These are phyloP conservation scores for Takifugu ocellatus DNA, from an alignment of 2,797 vertebrate species.

Conservation along the genomic window DNA sequence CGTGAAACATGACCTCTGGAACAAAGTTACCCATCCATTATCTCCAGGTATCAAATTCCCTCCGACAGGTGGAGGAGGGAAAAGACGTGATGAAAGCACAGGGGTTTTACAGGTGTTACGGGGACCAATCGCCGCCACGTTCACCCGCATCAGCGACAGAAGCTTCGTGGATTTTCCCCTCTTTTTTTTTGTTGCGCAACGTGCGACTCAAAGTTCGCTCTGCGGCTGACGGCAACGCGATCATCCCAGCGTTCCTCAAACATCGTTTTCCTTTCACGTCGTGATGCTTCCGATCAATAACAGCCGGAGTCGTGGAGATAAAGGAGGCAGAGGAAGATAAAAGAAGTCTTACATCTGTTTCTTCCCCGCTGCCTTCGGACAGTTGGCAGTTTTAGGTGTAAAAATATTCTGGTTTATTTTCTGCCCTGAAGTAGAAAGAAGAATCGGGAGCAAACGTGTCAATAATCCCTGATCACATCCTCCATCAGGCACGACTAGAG, in stretches of 20 bases:
- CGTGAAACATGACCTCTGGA: constrained; percentile 55
- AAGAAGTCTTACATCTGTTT: constrained; percentile 30
- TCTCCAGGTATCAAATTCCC: constrained; percentile 53
- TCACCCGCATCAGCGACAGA: constrained; percentile 22
- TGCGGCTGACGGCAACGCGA: constrained; percentile 24
- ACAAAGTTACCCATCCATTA: constrained; percentile 63
- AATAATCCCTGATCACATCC: neutral
- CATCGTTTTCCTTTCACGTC: constrained; percentile 21
- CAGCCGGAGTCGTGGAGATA: constrained; percentile 17
- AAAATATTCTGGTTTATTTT: constrained; percentile 12
- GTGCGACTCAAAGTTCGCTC: constrained; percentile 16
- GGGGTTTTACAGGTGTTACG: constrained; percentile 17
- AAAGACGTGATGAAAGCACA: constrained; percentile 52
- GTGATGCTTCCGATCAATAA: constrained; percentile 36
- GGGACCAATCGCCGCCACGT: constrained; percentile 15
- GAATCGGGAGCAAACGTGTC: too few species aligned
- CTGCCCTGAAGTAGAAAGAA: neutral
- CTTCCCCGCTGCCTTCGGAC: constrained; percentile 25
- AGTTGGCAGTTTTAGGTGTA: too few species aligned
- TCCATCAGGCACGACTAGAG: neutral
- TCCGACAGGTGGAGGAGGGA: constrained; percentile 62
- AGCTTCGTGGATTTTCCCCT: neutral
- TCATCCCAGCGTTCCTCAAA: constrained; percentile 16
- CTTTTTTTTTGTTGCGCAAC: constrained; percentile 3
- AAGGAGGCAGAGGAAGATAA: constrained; percentile 17